Base-by-base conservation (phyloP, 2,113 vertebrate species). In the Apus apus region DNA sequence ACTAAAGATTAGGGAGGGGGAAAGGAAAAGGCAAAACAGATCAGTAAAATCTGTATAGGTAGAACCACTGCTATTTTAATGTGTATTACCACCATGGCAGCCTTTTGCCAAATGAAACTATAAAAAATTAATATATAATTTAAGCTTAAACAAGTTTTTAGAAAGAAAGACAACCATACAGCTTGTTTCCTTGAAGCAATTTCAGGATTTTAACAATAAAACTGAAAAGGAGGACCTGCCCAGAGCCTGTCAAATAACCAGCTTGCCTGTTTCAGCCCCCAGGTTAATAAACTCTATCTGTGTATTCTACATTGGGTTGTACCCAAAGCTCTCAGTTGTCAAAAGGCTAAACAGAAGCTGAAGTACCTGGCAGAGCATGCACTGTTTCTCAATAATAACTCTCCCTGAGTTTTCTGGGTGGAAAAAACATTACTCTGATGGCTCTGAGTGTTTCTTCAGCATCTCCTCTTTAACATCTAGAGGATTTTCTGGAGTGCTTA, bases 401-500 rank as follows among this genome's bases (percentile, higher is more conserved):
- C 72, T 89, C 58, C 11, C 64, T 51, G 62, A 78, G 38, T 48
- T 80, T 70, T 91, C 73, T 73, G 38, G 45, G 73, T 89, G 64
- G 72, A 34, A 80, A 90, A 81, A 90, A 17, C 51, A 80, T 80
- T 90, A 32, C 53, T 82, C 46, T 78, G 85, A 75, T 1, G 2
- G 56, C 36, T 93, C 67, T 58, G 29, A 95, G 75, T 79, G 76
- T 82, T 96, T 96, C 81, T 85, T 95, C 89, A 91, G 43, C 32
- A 54, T 46, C 56, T 90, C 72, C 87, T 96, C 77, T 89, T 68
- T 84, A 86, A 27, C 40, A 92, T 56, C 64, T 65, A 62, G 46
- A 90, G 88, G 87, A 88, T 96, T 87, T 97, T 93, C 91, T 84
- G 82, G 75, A 96, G 95, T 85, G 64, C 92, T 93, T 90, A 90